Base-by-base conservation (phyloP, 2,797 vertebrate genomes). In the Myioborus melanocephalus region DNA sequence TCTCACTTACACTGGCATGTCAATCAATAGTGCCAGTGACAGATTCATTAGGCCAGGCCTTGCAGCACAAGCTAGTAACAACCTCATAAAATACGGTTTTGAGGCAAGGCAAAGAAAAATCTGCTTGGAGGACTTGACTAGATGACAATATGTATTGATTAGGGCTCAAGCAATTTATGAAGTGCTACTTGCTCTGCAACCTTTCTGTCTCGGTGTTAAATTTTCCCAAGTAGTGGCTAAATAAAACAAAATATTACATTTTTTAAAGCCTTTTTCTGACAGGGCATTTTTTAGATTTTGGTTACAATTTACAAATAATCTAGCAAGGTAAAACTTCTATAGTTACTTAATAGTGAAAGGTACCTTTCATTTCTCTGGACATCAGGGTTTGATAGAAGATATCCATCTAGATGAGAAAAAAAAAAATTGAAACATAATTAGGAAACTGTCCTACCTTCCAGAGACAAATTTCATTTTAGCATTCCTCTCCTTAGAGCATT, bases 1-100 rank as follows among this genome's bases (percentile, higher is more conserved):
- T 98, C 98, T 99, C 98, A 98, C 98, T 99, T 99, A 98, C 97
- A 97, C 97, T 96, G 97, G 97, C 98, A 95, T 98, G 98, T 99
- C 98, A 98, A 98, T 99, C 98, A 98, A 98, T 98, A 98, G 97
- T 71, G 69, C 70, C 77, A 76, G 97, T 99, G 98, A 99, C 98
- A 99, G 98, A 98, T 98, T 98, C 98, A 98, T 98, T 98, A 98
- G 98, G 97, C 97, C 89, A 95, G 98, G 97, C 98, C 98, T 98
- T 97, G 97, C 98, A 98, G 98, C 98, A 94, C 96, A 95, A 96
- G 97, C 95, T 66, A 95, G 98, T 98, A 98, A 98, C 98, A 97
- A 98, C 97, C 98, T 98, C 98, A 98, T 98, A 98, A 98, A 98
- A 98, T 97, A 98, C 94, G 69, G 97, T 98, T 97, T 97, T 90